phyloP scores from a whole-genome alignment of 2,888 invertebrate species.

The Synanthedon formicaeformis region DNA sequence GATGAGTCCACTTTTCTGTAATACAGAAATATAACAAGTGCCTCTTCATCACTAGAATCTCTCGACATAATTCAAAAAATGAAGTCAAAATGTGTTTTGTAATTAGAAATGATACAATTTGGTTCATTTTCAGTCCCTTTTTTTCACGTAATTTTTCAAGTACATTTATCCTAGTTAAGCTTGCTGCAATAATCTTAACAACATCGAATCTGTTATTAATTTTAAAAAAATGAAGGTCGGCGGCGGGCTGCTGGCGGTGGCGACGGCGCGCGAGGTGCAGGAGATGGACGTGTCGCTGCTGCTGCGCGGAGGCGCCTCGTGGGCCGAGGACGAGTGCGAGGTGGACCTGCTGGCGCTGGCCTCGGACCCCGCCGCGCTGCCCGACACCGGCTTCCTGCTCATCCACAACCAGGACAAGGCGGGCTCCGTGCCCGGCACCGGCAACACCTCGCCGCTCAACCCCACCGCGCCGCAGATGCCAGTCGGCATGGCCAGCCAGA shows the following conservation, averaged over 20 bases:
- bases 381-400: constrained; percentile 88
- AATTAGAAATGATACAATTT: too few species aligned
- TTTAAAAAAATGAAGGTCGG: too few species aligned
- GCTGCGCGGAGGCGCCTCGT: constrained; percentile 88
- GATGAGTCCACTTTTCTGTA: too few species aligned
- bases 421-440: constrained; percentile 54
- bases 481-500: constrained; percentile 80
- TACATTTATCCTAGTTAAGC: too few species aligned
- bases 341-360: constrained; percentile 90
- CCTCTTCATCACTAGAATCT: too few species aligned
- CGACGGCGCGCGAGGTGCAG: constrained; percentile 96
- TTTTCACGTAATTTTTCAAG: too few species aligned
- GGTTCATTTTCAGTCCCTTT: too few species aligned
- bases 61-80: too few species aligned
- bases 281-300: constrained; percentile 97
- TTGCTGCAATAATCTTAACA: too few species aligned
- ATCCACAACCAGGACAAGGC: constrained; percentile 80
- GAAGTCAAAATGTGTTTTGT: too few species aligned
- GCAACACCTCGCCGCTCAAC: constrained; percentile 65
- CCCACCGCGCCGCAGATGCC: constrained; percentile 77
- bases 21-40: too few species aligned
- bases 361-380: constrained; percentile 80
- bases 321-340: constrained; percentile 98
- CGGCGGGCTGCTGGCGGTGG: constrained; percentile 87
- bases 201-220: too few species aligned